A percentile compares a stretch with the other conserved stretches of the same genome.
Evolutionary conservation across 2,113 vertebrate genomes (phyloP).

Genomic region (Indicator indicator): DNA sequence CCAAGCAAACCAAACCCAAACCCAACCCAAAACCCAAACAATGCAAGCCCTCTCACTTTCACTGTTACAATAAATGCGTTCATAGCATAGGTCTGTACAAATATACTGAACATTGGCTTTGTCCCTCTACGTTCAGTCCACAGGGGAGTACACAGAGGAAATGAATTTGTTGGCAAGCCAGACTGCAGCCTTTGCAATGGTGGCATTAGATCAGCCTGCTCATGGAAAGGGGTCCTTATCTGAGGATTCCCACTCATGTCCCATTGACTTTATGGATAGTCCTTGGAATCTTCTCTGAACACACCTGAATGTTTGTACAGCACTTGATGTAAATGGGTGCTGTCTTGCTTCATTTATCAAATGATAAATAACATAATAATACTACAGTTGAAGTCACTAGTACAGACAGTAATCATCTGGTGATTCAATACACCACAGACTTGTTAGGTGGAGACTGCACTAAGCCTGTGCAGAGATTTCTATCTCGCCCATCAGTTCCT

Average conservation of each 20-base stretch:
- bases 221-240: background rate
- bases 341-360: background rate
- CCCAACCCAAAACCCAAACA: background rate
- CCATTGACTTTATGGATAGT: slow-evolving; percentile 18
- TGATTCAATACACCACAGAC: slow-evolving; percentile 20
- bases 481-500: slow-evolving; percentile 22
- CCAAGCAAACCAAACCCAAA: background rate
- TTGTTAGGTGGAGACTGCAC: background rate
- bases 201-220: background rate
- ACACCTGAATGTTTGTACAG: slow-evolving; percentile 37
- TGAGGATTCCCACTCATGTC: background rate
- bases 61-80: background rate
- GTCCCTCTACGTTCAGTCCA: background rate
- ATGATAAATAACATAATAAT: slow-evolving; percentile 45
- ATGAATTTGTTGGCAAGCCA: background rate
- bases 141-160: background rate
- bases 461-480: slow-evolving; percentile 40
- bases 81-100: background rate
- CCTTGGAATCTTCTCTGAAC: background rate
- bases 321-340: background rate
- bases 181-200: background rate
- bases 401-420: slow-evolving; percentile 7
- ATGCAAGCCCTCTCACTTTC: background rate
- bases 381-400: slow-evolving; percentile 27
- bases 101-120: background rate